Percentiles rank a stretch among this genome's conserved stretches.
Evolutionary conservation across 2,888 invertebrate genomes (phyloP).

Genomic region (Ganaspis brasiliensis): DNA sequence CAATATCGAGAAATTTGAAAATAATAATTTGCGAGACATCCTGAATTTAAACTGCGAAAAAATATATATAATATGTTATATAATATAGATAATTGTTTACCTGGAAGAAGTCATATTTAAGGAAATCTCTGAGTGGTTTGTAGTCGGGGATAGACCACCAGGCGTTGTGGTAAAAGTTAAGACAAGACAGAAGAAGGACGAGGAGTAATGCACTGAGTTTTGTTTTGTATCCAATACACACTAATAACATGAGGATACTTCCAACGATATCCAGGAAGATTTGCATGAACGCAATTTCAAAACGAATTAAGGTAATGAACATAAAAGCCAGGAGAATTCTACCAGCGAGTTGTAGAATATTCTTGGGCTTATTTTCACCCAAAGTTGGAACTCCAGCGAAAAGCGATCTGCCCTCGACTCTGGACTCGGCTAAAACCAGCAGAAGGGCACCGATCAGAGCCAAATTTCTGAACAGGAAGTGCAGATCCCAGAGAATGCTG

Average conservation of each 20-base stretch:
- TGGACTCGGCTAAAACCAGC: conserved; percentile 97
- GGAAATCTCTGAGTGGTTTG: conserved; percentile 98
- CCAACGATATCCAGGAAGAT: conserved; percentile 96
- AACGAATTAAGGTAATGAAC: conserved; percentile 97
- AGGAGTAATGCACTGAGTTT: conserved; percentile 97
- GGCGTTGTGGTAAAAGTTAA: conserved; percentile 98
- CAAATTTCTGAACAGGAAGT: conserved; percentile 97
- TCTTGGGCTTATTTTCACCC: conserved; percentile 98
- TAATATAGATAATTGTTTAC: conserved; percentile 81
- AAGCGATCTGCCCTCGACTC: conserved; percentile 95
- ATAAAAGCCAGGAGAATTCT: conserved; percentile 98
- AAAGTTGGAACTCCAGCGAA: conserved; percentile 97
- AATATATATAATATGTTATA: too few relatives aligned
- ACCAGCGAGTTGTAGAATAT: conserved; percentile 97
- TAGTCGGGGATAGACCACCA: conserved; percentile 98
- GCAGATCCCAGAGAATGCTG: conserved; percentile 99
- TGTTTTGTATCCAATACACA: conserved; percentile 99
- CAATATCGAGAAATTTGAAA: too few relatives aligned
- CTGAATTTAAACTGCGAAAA: not conserved
- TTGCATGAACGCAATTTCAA: conserved; percentile 95
- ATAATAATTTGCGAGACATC: too few relatives aligned
- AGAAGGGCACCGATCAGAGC: conserved; percentile 98
- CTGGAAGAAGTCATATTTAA: conserved; percentile 99
- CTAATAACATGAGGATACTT: conserved; percentile 96
- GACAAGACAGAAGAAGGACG: conserved; percentile 91